phyloP scores from a whole-genome alignment of 1,140 invertebrate species.

The Bicyclus anynana region DNA sequence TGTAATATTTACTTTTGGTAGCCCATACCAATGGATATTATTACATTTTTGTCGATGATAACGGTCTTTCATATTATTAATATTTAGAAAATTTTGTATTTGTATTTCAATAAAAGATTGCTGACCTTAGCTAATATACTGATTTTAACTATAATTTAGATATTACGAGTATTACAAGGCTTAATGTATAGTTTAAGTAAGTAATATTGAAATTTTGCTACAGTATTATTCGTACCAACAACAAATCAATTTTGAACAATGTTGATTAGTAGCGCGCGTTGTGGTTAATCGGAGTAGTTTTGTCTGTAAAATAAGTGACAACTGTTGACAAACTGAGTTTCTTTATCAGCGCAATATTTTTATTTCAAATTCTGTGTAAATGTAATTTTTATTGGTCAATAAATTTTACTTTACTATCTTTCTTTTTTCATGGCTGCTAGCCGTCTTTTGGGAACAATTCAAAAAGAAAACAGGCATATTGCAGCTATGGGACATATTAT shows the following conservation, averaged over 20 bases:
- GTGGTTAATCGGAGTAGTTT: too few species aligned
- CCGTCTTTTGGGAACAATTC: slow-evolving; percentile 51
- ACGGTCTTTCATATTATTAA: neutral
- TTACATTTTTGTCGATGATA: slow-evolving; percentile 6
- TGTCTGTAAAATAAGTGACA: too few species aligned
- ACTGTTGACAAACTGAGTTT: too few species aligned
- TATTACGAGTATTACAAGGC: too few species aligned
- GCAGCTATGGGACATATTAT: slow-evolving; percentile 62
- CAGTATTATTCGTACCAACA: too few species aligned
- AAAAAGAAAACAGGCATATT: slow-evolving; percentile 57
- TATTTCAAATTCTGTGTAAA: neutral
- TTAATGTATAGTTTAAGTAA: too few species aligned
- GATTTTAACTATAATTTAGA: too few species aligned
- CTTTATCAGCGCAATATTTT: neutral
- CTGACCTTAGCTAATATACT: too few species aligned
- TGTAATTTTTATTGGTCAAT: slow-evolving; percentile 32
- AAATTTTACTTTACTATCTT: slow-evolving; percentile 55
- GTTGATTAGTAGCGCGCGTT: too few species aligned
- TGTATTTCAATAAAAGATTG: too few species aligned
- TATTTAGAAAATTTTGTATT: neutral
- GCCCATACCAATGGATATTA: slow-evolving; percentile 9
- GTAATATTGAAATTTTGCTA: too few species aligned
- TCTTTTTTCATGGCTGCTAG: slow-evolving; percentile 53
- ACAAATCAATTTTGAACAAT: too few species aligned
- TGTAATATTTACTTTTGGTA: slow-evolving; percentile 12